These are phyloP conservation scores for Stegodyphus mimosarum DNA, from an alignment of 1,140 invertebrate species.

Conservation along the genomic window DNA sequence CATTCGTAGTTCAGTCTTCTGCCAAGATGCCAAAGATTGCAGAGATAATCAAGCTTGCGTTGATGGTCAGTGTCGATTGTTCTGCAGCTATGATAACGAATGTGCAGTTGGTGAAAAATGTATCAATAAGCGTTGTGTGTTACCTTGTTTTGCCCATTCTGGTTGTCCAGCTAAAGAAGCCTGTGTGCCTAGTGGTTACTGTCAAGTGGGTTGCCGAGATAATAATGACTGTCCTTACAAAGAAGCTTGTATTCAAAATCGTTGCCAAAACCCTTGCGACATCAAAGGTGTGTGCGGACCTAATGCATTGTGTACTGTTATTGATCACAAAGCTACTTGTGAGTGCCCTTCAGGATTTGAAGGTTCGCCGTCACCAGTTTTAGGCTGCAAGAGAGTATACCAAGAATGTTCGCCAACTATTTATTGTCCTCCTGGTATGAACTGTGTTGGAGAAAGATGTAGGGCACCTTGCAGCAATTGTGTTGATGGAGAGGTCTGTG, in stretches of 20 bases:
- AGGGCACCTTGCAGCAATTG: slow-evolving; percentile 63
- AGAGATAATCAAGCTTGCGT: slow-evolving; percentile 79
- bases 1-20: slow-evolving; percentile 76
- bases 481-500: slow-evolving; percentile 64
- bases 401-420: slow-evolving; percentile 72
- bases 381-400: slow-evolving; percentile 83
- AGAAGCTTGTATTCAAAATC: slow-evolving; percentile 84
- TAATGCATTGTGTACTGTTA: slow-evolving; percentile 82
- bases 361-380: slow-evolving; percentile 86
- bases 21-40: slow-evolving; percentile 81
- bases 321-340: slow-evolving; percentile 75
- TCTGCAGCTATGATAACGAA: slow-evolving; percentile 81
- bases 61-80: slow-evolving; percentile 83
- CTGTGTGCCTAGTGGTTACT: slow-evolving; percentile 79
- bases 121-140: slow-evolving; percentile 75
- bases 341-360: slow-evolving; percentile 84
- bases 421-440: slow-evolving; percentile 63
- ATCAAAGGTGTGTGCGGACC: slow-evolving; percentile 82
- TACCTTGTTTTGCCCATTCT: slow-evolving; percentile 80
- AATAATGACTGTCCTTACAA: slow-evolving; percentile 81
- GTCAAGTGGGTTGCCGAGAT: slow-evolving; percentile 82
- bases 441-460: slow-evolving; percentile 62
- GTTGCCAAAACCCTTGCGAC: slow-evolving; percentile 84
- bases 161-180: slow-evolving; percentile 83
- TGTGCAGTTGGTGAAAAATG: slow-evolving; percentile 85